Conservation (phyloP, 2,113 vertebrate genomes). For the Myrmophylax atrothorax region DNA sequence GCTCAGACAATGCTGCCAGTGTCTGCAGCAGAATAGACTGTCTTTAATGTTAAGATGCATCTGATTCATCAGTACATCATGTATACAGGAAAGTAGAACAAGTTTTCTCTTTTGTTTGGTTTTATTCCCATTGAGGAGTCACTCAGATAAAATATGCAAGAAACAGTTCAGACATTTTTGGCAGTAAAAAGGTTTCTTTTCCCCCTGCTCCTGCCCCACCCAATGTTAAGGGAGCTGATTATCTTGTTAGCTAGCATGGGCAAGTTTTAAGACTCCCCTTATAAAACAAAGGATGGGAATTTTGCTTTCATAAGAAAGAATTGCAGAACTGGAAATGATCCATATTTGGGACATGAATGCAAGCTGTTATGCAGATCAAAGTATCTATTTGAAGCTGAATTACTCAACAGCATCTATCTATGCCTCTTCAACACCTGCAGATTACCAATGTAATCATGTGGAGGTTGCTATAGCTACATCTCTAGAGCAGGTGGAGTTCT, state of each 20-base stretch:
- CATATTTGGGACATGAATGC: conserved; percentile 53
- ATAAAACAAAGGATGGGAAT: neutral
- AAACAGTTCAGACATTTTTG: neutral
- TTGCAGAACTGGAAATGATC: conserved; percentile 44
- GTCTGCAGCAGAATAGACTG: neutral
- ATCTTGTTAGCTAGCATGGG: neutral
- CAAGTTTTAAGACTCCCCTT: neutral
- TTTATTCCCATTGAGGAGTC: neutral
- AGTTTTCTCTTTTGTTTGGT: neutral
- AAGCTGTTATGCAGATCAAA: conserved; percentile 68
- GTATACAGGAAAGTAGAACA: neutral
- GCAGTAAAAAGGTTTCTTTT: neutral
- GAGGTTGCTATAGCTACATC: conserved; percentile 70
- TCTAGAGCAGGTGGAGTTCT: conserved; percentile 60
- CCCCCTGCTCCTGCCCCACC: neutral
- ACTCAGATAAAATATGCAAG: neutral
- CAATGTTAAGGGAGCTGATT: neutral
- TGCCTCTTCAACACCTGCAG: conserved; percentile 67
- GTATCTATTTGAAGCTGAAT: conserved; percentile 65
- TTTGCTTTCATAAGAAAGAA: conserved; percentile 15
- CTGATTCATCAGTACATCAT: neutral
- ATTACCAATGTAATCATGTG: conserved; percentile 57
- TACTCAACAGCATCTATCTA: conserved; percentile 65
- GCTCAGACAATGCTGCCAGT: neutral
- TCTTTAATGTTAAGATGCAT: neutral